phyloP scores from a whole-genome alignment of 2,113 vertebrate genomes.

The Pitta sordida region DNA sequence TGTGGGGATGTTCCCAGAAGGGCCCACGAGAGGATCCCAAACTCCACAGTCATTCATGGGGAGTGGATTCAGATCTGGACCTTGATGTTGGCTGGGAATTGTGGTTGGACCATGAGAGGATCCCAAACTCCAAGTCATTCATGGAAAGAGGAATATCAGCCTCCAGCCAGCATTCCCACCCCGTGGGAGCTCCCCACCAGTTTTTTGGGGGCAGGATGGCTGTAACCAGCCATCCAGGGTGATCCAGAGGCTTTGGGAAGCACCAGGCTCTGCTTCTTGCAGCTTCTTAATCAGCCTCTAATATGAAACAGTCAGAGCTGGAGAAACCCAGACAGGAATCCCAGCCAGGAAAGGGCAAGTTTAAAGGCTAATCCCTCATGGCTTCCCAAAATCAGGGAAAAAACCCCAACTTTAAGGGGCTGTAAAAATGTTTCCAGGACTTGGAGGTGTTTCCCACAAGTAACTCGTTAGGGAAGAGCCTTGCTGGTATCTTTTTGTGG shows the following conservation, averaged over 20 bases:
- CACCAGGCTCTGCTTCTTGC: neutral
- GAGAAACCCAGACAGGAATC: neutral
- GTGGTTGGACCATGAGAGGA: neutral
- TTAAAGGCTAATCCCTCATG: neutral
- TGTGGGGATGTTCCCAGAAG: no score
- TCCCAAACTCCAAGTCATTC: fast-evolving
- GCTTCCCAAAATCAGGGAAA: neutral
- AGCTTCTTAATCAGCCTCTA: neutral
- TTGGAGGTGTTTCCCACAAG: neutral
- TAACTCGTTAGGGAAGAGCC: neutral
- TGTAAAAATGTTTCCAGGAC: neutral
- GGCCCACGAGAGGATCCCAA: no score
- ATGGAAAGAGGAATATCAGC: neutral
- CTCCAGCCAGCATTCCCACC: neutral
- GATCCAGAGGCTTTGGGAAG: fast-evolving
- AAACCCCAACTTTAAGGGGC: neutral
- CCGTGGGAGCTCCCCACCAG: neutral
- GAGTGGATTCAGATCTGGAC: no score
- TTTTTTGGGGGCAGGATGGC: neutral
- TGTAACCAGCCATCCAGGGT: neutral
- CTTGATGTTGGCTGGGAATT: neutral
- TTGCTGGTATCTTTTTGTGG: neutral
- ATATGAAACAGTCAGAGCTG: neutral
- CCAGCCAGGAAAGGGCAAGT: neutral
- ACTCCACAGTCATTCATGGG: no score